These are phyloP conservation scores for Sylvilagus floridanus DNA, from an alignment of 2,797 vertebrate genomes.

Conservation along the genomic window DNA sequence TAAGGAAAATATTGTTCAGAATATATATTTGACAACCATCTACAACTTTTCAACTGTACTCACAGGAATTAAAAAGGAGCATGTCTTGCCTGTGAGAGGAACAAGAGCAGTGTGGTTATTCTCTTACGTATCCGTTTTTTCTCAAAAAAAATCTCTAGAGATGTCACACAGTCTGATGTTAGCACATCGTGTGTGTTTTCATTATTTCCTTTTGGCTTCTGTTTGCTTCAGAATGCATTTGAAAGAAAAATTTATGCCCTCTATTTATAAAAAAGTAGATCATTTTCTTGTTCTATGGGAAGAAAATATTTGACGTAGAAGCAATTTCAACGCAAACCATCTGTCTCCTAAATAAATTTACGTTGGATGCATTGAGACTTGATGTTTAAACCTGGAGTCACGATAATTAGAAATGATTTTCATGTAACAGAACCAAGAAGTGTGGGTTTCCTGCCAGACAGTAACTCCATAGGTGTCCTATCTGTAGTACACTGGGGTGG, in stretches of 20 bases:
- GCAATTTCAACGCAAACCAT: not conserved
- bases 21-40: not conserved
- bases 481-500: not conserved
- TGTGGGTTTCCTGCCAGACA: conserved; percentile 27
- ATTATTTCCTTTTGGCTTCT: conserved; percentile 42
- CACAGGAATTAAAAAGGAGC: not conserved
- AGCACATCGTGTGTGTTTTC: not conserved
- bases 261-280: not conserved
- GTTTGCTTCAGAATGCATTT: conserved; percentile 68
- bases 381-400: not conserved
- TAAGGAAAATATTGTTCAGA: not conserved
- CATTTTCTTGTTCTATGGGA: not conserved
- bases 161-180: not conserved
- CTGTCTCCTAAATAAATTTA: not conserved
- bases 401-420: conserved; percentile 38
- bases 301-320: conserved; percentile 59
- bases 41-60: conserved; percentile 22
- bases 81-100: not conserved
- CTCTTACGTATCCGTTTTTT: not conserved
- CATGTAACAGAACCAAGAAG: conserved; percentile 29
- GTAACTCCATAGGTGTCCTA: not conserved
- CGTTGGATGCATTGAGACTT: not conserved
- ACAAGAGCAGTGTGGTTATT: rapidly evolving
- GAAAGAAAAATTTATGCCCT: conserved; percentile 44
- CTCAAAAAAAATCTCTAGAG: not conserved